Conservation (phyloP, 1,140 invertebrate species). For the Rhopalosiphum padi region DNA sequence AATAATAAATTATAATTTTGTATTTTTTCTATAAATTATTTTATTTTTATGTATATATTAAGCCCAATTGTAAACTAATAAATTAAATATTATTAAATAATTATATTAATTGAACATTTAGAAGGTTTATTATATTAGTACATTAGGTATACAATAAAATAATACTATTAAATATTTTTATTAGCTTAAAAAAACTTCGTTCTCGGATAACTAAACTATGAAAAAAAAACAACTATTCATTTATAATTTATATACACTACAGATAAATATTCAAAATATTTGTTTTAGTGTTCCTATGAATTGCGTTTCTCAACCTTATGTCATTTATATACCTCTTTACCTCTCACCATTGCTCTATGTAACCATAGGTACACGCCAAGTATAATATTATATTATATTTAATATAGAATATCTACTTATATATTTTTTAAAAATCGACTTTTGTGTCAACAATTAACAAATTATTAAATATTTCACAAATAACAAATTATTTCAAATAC, state of each 20-base stretch:
- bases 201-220: not conserved
- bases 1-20: conserved; percentile 38
- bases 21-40: conserved; percentile 41
- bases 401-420: too few relatives aligned
- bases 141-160: not conserved
- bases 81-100: conserved; percentile 1
- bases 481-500: too few relatives aligned
- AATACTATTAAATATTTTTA: not conserved
- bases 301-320: too few relatives aligned
- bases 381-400: too few relatives aligned
- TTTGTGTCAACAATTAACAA: too few relatives aligned
- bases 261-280: not conserved
- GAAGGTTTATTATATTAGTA: not conserved
- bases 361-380: too few relatives aligned
- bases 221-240: not conserved
- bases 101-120: conserved; percentile 16
- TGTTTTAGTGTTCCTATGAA: not conserved
- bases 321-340: too few relatives aligned
- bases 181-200: not conserved
- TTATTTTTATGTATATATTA: conserved; percentile 17
- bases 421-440: too few relatives aligned
- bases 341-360: too few relatives aligned
- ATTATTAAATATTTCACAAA: too few relatives aligned
- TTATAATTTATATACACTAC: not conserved
- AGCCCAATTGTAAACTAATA: not conserved